phyloP scores from a whole-genome alignment of 2,888 invertebrate species.

The Pachydiplax longipennis region DNA sequence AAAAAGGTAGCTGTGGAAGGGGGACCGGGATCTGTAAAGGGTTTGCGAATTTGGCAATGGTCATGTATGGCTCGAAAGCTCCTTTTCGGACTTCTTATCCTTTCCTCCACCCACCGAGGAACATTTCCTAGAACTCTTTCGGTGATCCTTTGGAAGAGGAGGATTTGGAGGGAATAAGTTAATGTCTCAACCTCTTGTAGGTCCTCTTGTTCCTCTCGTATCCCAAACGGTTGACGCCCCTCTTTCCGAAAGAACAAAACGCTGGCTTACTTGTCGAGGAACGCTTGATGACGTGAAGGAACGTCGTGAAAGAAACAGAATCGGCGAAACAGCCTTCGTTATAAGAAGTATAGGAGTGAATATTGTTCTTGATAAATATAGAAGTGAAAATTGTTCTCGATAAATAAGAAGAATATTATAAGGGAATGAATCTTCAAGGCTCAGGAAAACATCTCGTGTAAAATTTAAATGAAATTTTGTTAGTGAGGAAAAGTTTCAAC shows the following conservation, averaged over 20 bases:
- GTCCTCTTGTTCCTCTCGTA: neutral
- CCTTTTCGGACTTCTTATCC: neutral
- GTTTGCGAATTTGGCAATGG: slow-evolving; percentile 26
- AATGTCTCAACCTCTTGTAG: neutral
- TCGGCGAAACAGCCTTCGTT: neutral
- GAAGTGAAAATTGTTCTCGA: too few species aligned
- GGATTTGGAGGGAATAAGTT: neutral
- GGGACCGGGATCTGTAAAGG: neutral
- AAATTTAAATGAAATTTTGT: too few species aligned
- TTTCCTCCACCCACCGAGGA: neutral
- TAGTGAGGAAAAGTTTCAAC: too few species aligned
- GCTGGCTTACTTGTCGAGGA: too few species aligned
- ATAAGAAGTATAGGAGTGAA: too few species aligned
- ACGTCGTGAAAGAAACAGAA: too few species aligned
- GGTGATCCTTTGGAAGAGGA: neutral
- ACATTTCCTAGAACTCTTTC: neutral
- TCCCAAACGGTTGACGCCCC: neutral
- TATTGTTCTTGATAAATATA: too few species aligned
- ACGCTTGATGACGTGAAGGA: too few species aligned
- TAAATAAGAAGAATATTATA: too few species aligned
- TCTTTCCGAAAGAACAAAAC: too few species aligned
- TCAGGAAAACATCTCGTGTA: too few species aligned
- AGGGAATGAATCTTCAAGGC: too few species aligned
- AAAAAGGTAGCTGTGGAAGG: neutral
- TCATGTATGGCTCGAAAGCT: neutral